phyloP scores from a whole-genome alignment of 2,888 invertebrate species.

The Mythimna ferrago region DNA sequence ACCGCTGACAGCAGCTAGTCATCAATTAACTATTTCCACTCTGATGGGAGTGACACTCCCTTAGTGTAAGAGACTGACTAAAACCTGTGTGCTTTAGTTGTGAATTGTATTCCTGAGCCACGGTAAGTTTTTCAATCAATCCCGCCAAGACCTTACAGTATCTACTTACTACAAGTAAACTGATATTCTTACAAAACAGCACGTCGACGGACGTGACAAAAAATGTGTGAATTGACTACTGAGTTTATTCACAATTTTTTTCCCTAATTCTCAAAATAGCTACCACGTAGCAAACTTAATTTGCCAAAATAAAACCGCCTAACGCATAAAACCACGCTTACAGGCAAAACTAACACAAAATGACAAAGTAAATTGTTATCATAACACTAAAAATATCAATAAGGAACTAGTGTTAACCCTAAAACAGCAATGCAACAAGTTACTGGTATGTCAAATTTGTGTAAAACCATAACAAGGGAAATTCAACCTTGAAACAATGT shows the following conservation, averaged over 20 bases:
- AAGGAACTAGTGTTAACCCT: conserved; percentile 74
- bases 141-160: too few species aligned
- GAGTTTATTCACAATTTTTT: background rate
- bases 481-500: conserved; percentile 22
- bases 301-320: conserved; percentile 8
- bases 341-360: conserved; percentile 25
- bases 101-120: too few species aligned
- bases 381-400: conserved; percentile 71
- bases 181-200: background rate
- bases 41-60: too few species aligned
- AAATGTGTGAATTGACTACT: background rate
- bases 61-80: too few species aligned
- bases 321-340: background rate
- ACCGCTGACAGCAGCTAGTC: too few species aligned
- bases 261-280: background rate
- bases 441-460: conserved; percentile 70
- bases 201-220: background rate
- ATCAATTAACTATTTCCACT: too few species aligned
- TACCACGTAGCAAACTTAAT: background rate
- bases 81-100: too few species aligned
- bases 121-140: too few species aligned
- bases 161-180: background rate
- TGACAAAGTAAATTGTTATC: conserved; percentile 54
- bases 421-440: conserved; percentile 77
- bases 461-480: conserved; percentile 27